A percentile compares a stretch with the other conserved stretches of the same genome.
Conservation (phyloP, 2,797 vertebrate species). For the Acipenser transmontanus region DNA sequence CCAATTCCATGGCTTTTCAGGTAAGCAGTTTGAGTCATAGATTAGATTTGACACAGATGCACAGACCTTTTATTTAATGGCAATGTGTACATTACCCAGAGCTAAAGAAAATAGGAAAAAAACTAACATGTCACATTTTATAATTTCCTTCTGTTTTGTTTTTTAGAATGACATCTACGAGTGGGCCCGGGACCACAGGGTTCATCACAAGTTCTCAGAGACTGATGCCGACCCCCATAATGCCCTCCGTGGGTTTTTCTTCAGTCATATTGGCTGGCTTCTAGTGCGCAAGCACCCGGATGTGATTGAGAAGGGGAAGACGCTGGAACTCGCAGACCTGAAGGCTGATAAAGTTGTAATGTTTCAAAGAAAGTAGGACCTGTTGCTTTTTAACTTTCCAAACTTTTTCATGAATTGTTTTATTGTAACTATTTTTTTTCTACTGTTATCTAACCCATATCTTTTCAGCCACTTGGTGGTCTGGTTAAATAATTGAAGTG, state of each 20-base stretch:
- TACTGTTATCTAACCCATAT: too few relatives aligned
- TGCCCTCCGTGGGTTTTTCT: conserved; percentile 84
- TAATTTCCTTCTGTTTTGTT: background rate
- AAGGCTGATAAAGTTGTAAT: conserved; percentile 78
- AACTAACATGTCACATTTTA: background rate
- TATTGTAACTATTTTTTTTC: background rate
- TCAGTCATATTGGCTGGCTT: conserved; percentile 89
- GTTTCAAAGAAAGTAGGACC: conserved; percentile 83
- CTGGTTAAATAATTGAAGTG: background rate
- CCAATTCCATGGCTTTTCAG: conserved; percentile 92
- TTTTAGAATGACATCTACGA: conserved; percentile 85
- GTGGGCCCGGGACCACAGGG: conserved; percentile 86
- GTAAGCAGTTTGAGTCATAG: conserved; percentile 45
- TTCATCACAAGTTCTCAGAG: conserved; percentile 92
- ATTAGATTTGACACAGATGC: too few relatives aligned
- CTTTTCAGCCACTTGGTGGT: too few relatives aligned
- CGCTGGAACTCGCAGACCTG: conserved; percentile 79
- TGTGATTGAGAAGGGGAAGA: conserved; percentile 81
- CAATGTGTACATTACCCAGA: background rate
- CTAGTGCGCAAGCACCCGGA: conserved; percentile 89
- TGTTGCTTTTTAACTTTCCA: background rate
- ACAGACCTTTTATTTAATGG: too few relatives aligned
- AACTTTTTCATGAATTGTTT: background rate
- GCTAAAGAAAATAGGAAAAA: background rate
- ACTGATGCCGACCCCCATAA: conserved; percentile 92